A percentile compares a stretch with the other conserved stretches of the same genome.
phyloP scores from a whole-genome alignment of 1,140 invertebrate genomes.

The Ceratitis capitata region DNA sequence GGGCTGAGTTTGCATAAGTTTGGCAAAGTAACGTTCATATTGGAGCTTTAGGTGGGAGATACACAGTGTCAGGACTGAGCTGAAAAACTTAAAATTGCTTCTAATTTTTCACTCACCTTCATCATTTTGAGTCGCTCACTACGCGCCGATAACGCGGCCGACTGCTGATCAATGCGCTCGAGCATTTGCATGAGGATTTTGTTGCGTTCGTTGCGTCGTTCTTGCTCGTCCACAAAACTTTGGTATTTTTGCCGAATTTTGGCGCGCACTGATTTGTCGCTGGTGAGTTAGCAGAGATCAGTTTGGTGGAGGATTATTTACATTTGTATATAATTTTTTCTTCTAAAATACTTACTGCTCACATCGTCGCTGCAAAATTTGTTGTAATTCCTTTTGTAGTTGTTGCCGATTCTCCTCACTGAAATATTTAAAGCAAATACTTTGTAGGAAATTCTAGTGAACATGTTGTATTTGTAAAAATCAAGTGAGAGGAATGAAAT shows the following conservation, averaged over 20 bases:
- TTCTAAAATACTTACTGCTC: constrained; percentile 57
- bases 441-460: no score
- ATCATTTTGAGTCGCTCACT: constrained; percentile 71
- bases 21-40: constrained; percentile 64
- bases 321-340: neutral
- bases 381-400: constrained; percentile 62
- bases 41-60: neutral
- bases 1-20: constrained; percentile 60
- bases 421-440: neutral
- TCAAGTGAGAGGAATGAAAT: no score
- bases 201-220: constrained; percentile 70
- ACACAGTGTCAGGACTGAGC: neutral
- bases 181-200: constrained; percentile 69
- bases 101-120: constrained; percentile 62
- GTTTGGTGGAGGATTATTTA: neutral
- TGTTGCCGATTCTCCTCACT: constrained; percentile 62
- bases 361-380: constrained; percentile 58
- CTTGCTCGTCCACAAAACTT: constrained; percentile 71
- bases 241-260: constrained; percentile 70
- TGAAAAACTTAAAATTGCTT: neutral
- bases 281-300: constrained; percentile 32
- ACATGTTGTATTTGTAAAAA: no score
- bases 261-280: constrained; percentile 64
- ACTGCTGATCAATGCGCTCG: constrained; percentile 70
- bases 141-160: constrained; percentile 69